Evolutionary conservation across 2,113 vertebrate genomes (phyloP), one percentile per base, ranked within the genome.

Genomic region (Euleptes europaea): DNA sequence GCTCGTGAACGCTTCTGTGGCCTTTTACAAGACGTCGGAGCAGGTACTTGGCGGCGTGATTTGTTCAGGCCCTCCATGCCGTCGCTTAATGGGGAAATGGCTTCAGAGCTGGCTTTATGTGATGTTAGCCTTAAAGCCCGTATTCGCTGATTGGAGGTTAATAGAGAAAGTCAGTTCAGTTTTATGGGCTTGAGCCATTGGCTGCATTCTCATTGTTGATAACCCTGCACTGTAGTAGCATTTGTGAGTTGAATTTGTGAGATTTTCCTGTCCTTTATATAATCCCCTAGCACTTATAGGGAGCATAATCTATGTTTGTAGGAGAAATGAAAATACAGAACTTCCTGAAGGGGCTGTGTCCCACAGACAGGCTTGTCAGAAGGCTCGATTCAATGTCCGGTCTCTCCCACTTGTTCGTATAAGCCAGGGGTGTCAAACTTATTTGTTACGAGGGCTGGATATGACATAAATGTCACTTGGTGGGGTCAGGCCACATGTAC

Each of bases 11-110:
- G 99, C 99, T 5, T 99, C 99, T 0, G 99, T 99, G 75, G 99
- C 99, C 94, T 99, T 99, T 92, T 99, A 99, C 94, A 99, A 99
- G 94, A 99, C 99, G 19, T 99, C 99, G 0, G 99, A 99, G 89
- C 99, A 99, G 98, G 99, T 98, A 91, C 15, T 80, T 65, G 63
- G 15, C 44, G 82, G 0, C 0, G 0, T 35, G 47, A 26, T 31
- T 23, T 66, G 3, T 26, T 10, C 65, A n/a, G 71, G n/a, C n/a
- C 38, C 65, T 17, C 35, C 44, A 28, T 78, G 69, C 81, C 80
- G 19, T 12, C 51, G 40, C 49, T 51, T 49, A 13, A 4, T 66
- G n/a, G 33, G n/a, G 38, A 67, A 38, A 67, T 35, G 42, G 13
- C 66, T 66, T 35, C 23, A 31, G 49, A 17, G 33, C n/a, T 11